Base-by-base conservation (phyloP, 2,797 vertebrate species). In the Macropodus opercularis region DNA sequence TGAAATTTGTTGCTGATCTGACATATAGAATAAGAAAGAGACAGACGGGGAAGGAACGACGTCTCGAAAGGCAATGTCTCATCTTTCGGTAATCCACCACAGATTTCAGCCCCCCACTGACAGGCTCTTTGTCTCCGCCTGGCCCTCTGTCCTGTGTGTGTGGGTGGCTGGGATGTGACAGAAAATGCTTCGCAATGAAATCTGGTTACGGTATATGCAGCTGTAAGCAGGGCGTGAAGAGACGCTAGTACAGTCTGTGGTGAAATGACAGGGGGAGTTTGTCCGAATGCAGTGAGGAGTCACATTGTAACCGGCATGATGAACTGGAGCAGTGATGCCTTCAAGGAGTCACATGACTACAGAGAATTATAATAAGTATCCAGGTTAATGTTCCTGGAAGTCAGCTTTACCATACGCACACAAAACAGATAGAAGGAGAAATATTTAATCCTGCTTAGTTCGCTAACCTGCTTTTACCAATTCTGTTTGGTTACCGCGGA, bases 61-160 rank as follows among this genome's bases (percentile, higher is more conserved):
- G n/a, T n/a, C n/a, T n/a, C n/a, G n/a, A 53, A 6, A 34, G 60
- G 27, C 67, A 24, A 70, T 68, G 58, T 76, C 29, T 69, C 63
- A 77, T 76, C 63, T 78, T 49, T 21, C 52, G 22, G 39, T 73
- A 76, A 83, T 76, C 63, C 67, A 66, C 58, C 50, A 34, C 70
- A 60, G 62, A 76, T 83, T 69, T 61, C 22, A 66, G 42, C 13
- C 39, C 49, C 69, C 66, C 47, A 26, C 57, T 54, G 71, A 56
- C 53, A 58, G 40, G 10, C 50, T 63, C 63, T 74, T 58, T 77
- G 66, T 68, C 39, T 74, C 40, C 35, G 62, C 71, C 58, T 78
- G 38, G 44, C 40, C 17, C 35, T 48, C 18, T 53, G 35, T 58
- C 24, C 31, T 42, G 24, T 49, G 60, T 47, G 51, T 17, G 31